phyloP scores from a whole-genome alignment of 2,888 invertebrate species.

The Cephus nigrinus region DNA sequence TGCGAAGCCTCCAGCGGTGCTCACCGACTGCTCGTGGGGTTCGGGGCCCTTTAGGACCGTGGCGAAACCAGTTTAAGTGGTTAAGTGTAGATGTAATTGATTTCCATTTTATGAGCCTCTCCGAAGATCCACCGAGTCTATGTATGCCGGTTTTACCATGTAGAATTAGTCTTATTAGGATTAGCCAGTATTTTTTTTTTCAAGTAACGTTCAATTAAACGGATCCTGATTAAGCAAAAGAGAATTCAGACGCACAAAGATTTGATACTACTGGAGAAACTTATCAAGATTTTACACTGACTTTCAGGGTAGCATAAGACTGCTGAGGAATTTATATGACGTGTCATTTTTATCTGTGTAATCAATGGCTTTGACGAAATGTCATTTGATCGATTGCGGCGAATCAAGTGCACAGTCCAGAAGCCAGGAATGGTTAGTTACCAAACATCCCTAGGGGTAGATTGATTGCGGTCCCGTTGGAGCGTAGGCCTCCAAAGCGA shows the following conservation, averaged over 20 bases:
- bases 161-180: not conserved
- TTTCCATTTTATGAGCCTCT: slow-evolving; percentile 65
- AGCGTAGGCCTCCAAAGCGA: slow-evolving; percentile 8
- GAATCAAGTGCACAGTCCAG: not conserved
- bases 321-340: not conserved
- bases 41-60: slow-evolving; percentile 57
- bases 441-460: slow-evolving; percentile 12
- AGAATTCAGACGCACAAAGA: not conserved
- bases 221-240: not conserved
- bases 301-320: not conserved
- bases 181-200: not conserved
- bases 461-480: slow-evolving; percentile 11
- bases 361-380: not conserved
- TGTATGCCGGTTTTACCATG: not conserved
- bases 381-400: not conserved
- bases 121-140: slow-evolving; percentile 40
- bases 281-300: not conserved
- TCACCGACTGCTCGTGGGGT: slow-evolving; percentile 51
- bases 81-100: slow-evolving; percentile 67
- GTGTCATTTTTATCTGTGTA: not conserved
- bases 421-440: slow-evolving; percentile 6
- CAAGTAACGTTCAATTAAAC: not conserved
- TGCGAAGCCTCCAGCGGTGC: slow-evolving; percentile 58
- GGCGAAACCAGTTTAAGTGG: slow-evolving; percentile 67
- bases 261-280: not conserved